Evolutionary conservation across 2,113 vertebrate species (phyloP), one percentile per base, ranked within the genome.

Genomic region (Motacilla tschutschensis): DNA sequence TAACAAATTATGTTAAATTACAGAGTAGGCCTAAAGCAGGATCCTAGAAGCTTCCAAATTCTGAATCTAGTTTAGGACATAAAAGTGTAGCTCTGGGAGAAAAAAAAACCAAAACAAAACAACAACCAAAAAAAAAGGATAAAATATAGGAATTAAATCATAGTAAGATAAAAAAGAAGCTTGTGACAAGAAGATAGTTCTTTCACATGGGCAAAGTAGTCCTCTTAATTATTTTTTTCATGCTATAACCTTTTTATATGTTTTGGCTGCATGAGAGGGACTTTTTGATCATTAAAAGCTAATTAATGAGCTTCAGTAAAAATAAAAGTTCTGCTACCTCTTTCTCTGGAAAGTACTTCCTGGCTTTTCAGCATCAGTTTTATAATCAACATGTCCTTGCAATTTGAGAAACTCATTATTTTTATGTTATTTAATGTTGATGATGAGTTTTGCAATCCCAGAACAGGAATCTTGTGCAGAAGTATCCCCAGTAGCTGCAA

Each of bases 1-100:
- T 77, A 79, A 70, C 6, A 90, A 92, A 90, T 89, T 67, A 85
- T 80, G 7, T 74, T 84, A 73, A 82, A 91, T 92, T 90, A 53
- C 26, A 64, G 53, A 66, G 57, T 48, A 88, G 44, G 81, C 79
- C 75, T 85, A 47, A 82, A 90, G 69, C 69, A 28, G 12, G 12
- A 43, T 79, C 48, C 36, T 87, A 51, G 51, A 79, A 64, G 17
- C 17, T 18, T 84, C 33, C 66, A 77, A 79, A 66, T 59, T 79
- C 64, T 51, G 71, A 78, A 77, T 74, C 59, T 79, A 44, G 72
- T 84, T 91, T 77, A 77, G 33, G 28, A 77, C 79, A 82, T 90
- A 31, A 93, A 94, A 94, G 63, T 40, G 18, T 91, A 87, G 71
- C 81, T 84, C 71, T 76, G 55, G 47, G 79, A 79, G 29, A 20